Base-by-base conservation (phyloP, 2,113 vertebrate genomes). In the Dunckerocampus dactyliophorus region DNA sequence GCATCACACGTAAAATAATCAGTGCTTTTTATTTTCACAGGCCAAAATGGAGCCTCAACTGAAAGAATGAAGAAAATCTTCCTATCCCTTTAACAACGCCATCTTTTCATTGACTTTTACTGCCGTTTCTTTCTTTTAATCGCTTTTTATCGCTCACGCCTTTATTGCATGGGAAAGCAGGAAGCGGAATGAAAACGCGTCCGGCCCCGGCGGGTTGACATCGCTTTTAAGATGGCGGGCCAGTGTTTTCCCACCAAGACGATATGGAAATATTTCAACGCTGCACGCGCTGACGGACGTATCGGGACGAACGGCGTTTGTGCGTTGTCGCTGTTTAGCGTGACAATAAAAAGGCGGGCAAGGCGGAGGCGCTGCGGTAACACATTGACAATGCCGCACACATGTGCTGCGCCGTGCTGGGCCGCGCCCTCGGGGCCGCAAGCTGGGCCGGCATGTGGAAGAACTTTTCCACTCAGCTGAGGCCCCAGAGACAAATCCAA, bases 381-480 rank as follows among this genome's bases (percentile, higher is more conserved):
- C 87, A 86, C 86, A 79, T 87, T 70, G 43, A 72, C 87, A 90
- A 90, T 89, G 82, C 77, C 83, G 87, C 75, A 76, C 75, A 76
- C 75, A 85, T 90, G 88, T 88, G 78, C 64, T 8, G 42, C 64
- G 62, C 59, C 63, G 54, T 62, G 82, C 81, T 65, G 76, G 80
- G 71, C 83, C 61, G 55, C 74, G 63, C 85, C 89, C 86, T 65
- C 53, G 63, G 86, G 24, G 87, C 75, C 75, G 71, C 57, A 61
- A 62, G 63, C 72, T 66, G 68, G 11, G 0, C 70, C 68, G 59
- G 74, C 84, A 89, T 88, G 85, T 87, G 88, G 86, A 87, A 87
- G 72, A 82, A 70, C 74, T 88, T 91, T 91, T 86, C 84, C 80
- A 89, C 81, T 75, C 83, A 80, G 77, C 74, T 79, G 80, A 81